Base-by-base conservation (phyloP, 37 sponge, comb jelly and placozoan genomes). In the Axinella damicornis region DNA sequence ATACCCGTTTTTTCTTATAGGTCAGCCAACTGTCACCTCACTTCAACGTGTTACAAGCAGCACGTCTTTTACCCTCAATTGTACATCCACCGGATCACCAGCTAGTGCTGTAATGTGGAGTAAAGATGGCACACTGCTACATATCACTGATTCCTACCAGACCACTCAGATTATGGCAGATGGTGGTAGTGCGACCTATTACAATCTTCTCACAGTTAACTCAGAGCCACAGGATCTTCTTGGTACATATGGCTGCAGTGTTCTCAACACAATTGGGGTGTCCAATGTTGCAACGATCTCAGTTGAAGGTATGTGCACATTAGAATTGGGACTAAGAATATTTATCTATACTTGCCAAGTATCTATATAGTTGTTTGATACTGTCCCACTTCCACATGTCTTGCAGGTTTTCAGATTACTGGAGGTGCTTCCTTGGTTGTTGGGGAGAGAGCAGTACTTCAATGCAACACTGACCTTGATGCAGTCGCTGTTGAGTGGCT, bases 61-160 rank as follows among this genome's bases (percentile, higher is more conserved):
- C 4, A 4, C 46, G 9, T 12, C 4, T 9, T 46, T 46, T 46
- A 46, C 75, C 25, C 58, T 74, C 27, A 74, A 74, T 59, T 74
- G 75, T 55, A 74, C 58, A 27, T 74, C 75, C 28, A 74, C 75
- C 18, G 75, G 75, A 28, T 74, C 75, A 30, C 75, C 75, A 28
- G 75, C 75, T 27, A 31, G 5, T 18, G 25, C 24, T 74, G 75
- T 74, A 2, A 25, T 55, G 31, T 74, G 75, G 75, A 74, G 58
- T 4, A 74, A 55, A 56, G 33, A 74, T 74, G 75, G 58, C 11
- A 18, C 11, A 9, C 13, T n/a, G 31, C 75, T 74, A 11, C 19
- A 19, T 28, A 74, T 11, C 56, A 33, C 30, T 56, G 25, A 13
- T 24, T 5, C 15, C 0, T 74, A 74, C 18, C 5, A 22, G 17